Conservation (phyloP, 2,113 vertebrate genomes). For the Progne subis region DNA sequence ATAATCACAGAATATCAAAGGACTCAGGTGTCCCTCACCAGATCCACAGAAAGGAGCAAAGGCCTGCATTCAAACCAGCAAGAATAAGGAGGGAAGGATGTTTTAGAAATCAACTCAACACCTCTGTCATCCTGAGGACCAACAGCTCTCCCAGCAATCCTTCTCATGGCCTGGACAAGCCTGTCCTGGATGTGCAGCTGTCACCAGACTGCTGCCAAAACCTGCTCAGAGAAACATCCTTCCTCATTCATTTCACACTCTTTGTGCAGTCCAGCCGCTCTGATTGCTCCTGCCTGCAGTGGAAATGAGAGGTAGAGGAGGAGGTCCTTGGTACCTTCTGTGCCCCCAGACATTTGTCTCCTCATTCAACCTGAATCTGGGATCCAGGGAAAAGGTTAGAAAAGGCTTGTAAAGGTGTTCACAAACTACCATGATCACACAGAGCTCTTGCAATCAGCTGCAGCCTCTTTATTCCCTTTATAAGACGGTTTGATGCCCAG, state of each 20-base stretch:
- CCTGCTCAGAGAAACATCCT: background rate
- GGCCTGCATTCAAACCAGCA: background rate
- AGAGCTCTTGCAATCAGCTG: background rate
- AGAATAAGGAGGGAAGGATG: background rate
- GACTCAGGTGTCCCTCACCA: background rate
- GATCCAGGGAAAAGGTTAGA: background rate
- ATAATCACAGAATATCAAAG: background rate
- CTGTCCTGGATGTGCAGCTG: background rate
- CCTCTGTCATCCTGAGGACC: background rate
- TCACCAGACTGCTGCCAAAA: background rate
- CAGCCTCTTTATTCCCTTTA: background rate
- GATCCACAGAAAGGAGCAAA: background rate
- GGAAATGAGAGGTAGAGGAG: background rate
- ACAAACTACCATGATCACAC: background rate
- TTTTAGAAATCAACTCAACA: background rate
- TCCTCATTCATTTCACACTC: background rate
- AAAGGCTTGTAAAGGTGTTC: background rate
- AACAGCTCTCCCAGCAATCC: background rate
- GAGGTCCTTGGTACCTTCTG: background rate
- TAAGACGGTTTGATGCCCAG: background rate
- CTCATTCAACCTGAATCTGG: background rate
- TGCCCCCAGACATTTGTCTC: background rate
- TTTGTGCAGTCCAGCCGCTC: background rate
- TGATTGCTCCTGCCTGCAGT: background rate
- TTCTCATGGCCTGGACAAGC: background rate